Evolutionary conservation across 2,797 vertebrate genomes (phyloP).

Genomic region (Phataginus tetradactyla): DNA sequence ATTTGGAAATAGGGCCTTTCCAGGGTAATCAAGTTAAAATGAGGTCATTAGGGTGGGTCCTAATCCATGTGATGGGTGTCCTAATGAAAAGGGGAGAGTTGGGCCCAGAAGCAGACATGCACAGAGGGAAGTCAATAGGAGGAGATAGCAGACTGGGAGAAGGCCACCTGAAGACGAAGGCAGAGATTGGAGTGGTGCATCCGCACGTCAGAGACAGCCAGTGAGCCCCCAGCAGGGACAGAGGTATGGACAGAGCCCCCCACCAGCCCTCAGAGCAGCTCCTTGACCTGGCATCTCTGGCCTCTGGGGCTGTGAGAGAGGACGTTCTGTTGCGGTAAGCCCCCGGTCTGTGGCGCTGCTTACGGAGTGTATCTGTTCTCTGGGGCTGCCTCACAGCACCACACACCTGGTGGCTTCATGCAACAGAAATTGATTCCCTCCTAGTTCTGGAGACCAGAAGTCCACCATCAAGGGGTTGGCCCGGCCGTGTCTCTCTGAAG

Average conservation of each 20-base stretch:
- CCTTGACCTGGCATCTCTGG: no score
- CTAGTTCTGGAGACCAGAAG: background rate
- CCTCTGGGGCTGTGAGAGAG: background rate
- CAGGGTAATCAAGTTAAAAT: background rate
- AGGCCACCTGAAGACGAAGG: background rate
- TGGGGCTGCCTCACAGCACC: background rate
- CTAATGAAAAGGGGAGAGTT: background rate
- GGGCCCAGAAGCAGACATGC: background rate
- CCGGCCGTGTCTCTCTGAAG: background rate
- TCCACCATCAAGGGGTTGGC: accelerated
- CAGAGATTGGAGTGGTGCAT: accelerated
- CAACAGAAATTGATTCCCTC: background rate
- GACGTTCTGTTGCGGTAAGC: background rate
- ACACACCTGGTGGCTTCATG: background rate
- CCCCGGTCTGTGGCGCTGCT: background rate
- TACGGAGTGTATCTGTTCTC: background rate
- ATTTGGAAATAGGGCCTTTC: background rate
- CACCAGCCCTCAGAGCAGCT: no score
- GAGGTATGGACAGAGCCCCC: no score
- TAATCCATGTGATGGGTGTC: background rate
- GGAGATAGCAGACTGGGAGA: background rate
- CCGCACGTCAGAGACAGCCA: background rate
- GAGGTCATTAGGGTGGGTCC: background rate
- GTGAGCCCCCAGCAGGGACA: no score
- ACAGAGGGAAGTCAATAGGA: background rate